phyloP scores from a whole-genome alignment of 2,797 vertebrate species.

The Crocidura indochinensis region DNA sequence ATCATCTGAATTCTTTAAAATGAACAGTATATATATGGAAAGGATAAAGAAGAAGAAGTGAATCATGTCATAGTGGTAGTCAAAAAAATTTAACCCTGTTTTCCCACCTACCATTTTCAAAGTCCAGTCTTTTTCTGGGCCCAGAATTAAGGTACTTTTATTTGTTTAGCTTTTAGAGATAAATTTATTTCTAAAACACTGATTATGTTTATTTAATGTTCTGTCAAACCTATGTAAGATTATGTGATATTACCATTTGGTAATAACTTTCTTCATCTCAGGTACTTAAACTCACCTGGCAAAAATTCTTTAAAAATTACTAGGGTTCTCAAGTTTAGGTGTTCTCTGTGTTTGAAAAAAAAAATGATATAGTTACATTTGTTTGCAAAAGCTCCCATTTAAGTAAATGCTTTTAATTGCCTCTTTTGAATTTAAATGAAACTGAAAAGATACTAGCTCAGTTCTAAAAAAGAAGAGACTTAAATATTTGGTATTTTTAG shows the following conservation, averaged over 20 bases:
- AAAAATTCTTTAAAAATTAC: slow-evolving; percentile 54
- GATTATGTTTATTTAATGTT: no score
- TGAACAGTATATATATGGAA: background rate
- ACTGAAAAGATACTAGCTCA: slow-evolving; percentile 52
- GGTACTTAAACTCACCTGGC: slow-evolving; percentile 15
- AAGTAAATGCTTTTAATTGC: slow-evolving; percentile 49
- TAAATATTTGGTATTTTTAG: slow-evolving; percentile 70
- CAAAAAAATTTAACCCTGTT: background rate
- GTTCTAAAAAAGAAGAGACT: slow-evolving; percentile 54
- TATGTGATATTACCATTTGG: background rate
- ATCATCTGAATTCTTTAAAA: slow-evolving; percentile 25
- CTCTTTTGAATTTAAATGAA: slow-evolving; percentile 55
- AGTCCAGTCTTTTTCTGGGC: slow-evolving; percentile 6
- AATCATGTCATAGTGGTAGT: background rate
- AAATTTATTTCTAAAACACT: slow-evolving; percentile 21
- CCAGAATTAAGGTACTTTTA: slow-evolving; percentile 14
- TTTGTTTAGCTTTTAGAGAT: slow-evolving; percentile 4
- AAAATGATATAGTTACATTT: slow-evolving; percentile 9
- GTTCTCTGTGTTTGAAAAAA: slow-evolving; percentile 61
- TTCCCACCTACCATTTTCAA: background rate
- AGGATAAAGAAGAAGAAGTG: background rate
- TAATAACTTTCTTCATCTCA: slow-evolving; percentile 20
- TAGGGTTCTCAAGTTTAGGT: slow-evolving; percentile 47
- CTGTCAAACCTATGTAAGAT: background rate
- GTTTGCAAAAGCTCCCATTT: slow-evolving; percentile 12